phyloP scores from a whole-genome alignment of 2,113 vertebrate genomes.

The Hassar affinis region DNA sequence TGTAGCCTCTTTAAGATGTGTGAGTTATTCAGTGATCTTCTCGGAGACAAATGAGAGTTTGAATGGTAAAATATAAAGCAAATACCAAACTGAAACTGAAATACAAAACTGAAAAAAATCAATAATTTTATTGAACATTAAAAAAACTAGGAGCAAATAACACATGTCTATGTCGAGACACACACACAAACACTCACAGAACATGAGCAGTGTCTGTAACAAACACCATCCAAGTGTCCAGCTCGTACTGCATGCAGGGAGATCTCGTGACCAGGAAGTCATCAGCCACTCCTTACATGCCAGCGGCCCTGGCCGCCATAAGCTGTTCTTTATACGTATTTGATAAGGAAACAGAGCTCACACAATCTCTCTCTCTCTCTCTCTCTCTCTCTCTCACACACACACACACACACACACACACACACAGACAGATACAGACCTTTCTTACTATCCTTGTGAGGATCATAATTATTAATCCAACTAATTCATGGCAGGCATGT shows the following conservation, averaged over 20 bases:
- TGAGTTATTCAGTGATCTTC: not conserved
- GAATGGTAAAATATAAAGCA: not conserved
- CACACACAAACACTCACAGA: no score
- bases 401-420: slow-evolving; percentile 3
- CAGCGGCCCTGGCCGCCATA: no score
- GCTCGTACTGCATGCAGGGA: no score
- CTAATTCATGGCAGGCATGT: not conserved
- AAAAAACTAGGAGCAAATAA: no score
- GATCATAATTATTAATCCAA: not conserved
- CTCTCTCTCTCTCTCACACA: not conserved
- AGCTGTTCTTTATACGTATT: not conserved
- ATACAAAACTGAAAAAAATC: not conserved
- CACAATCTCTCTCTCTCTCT: not conserved
- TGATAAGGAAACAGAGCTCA: not conserved
- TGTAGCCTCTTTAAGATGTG: no score
- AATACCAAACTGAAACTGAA: not conserved
- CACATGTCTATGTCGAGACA: no score
- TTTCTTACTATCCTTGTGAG: not conserved
- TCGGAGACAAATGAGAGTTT: not conserved
- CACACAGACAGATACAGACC: not conserved
- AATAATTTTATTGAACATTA: no score
- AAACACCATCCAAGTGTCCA: no score
- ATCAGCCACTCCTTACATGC: no score
- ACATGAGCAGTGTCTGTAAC: no score
- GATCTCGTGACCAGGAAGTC: no score